A percentile compares a stretch with the other conserved stretches of the same genome.
phyloP scores from a whole-genome alignment of 2,888 invertebrate genomes.

The Sesia apiformis region DNA sequence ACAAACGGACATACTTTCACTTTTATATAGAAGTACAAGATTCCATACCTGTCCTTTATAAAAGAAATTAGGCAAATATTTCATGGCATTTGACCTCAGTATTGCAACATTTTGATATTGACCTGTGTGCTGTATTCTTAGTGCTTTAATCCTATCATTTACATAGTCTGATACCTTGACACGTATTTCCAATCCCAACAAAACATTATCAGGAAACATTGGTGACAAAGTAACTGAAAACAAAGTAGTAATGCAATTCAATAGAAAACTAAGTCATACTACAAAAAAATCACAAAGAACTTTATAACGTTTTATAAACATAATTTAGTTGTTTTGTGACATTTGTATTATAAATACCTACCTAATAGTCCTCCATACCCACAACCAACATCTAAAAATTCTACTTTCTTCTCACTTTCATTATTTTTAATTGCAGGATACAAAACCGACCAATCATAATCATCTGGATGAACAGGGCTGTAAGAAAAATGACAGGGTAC shows the following conservation, averaged over 20 bases:
- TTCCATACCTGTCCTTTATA: conserved; percentile 87
- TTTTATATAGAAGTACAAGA: background rate
- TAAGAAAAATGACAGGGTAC: conserved; percentile 23
- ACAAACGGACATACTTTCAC: too few species aligned
- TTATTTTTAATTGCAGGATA: conserved; percentile 77
- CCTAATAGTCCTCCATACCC: conserved; percentile 97
- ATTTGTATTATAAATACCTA: conserved; percentile 29
- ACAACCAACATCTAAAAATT: conserved; percentile 97
- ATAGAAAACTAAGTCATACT: too few species aligned
- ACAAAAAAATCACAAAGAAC: background rate
- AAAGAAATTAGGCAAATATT: conserved; percentile 98
- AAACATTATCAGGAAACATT: conserved; percentile 91
- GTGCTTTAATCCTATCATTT: conserved; percentile 92
- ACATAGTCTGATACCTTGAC: conserved; percentile 99
- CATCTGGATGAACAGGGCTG: conserved; percentile 87
- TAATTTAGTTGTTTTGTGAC: background rate
- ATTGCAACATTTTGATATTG: conserved; percentile 95
- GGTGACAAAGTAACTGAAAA: conserved; percentile 88
- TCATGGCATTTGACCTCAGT: conserved; percentile 98
- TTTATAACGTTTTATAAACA: background rate
- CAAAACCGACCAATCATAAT: conserved; percentile 88
- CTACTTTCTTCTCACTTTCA: conserved; percentile 69
- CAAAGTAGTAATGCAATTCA: conserved; percentile 3
- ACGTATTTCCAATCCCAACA: conserved; percentile 97
- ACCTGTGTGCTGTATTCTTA: conserved; percentile 83